Conservation (phyloP, 2,113 vertebrate species). For the Ophiodon elongatus region DNA sequence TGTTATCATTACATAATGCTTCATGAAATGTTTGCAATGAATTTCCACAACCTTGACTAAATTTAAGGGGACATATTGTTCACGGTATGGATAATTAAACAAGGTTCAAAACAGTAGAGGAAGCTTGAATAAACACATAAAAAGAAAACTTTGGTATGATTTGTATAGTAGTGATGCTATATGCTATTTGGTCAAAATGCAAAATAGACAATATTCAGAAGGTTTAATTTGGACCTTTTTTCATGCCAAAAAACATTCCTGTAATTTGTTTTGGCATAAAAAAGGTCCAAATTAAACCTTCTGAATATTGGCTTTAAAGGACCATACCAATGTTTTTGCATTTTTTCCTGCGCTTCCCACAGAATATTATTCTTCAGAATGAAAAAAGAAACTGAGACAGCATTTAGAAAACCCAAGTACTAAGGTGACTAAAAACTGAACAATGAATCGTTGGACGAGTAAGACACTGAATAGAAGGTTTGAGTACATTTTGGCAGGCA, state of each 20-base stretch:
- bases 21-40: constrained; percentile 6
- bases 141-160: neutral
- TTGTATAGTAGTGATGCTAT: neutral
- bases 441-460: neutral
- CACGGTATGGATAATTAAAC: neutral
- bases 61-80: neutral
- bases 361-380: constrained; percentile 25
- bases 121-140: neutral
- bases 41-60: neutral
- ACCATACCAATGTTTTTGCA: too few relatives aligned
- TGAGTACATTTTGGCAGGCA: too few relatives aligned
- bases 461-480: too few relatives aligned
- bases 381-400: constrained; percentile 19
- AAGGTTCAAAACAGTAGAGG: neutral
- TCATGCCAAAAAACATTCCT: constrained; percentile 37
- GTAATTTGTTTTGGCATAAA: too few relatives aligned
- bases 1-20: neutral
- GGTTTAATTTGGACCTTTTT: neutral
- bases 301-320: too few relatives aligned
- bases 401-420: constrained; percentile 2
- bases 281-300: too few relatives aligned
- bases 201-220: neutral
- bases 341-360: constrained; percentile 3
- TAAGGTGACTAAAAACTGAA: neutral
- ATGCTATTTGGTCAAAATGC: neutral